A percentile compares a stretch with the other conserved stretches of the same genome.
Conservation (phyloP, 2,113 vertebrate genomes). For the Kryptolebias marmoratus region DNA sequence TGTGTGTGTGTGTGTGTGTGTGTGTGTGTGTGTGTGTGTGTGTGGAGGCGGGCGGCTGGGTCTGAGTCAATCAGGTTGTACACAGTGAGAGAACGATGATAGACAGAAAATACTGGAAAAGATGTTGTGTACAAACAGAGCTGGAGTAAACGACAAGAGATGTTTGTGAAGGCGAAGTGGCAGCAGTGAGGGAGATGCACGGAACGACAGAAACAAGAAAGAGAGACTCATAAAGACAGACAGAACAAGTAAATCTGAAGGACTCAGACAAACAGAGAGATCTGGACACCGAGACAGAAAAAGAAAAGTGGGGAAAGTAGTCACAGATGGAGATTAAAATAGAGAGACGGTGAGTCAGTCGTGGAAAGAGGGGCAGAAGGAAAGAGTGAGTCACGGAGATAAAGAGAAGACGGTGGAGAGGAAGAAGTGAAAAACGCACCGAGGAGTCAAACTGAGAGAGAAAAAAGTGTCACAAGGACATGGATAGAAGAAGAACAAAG, state of each 20-base stretch:
- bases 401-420: constrained; percentile 32
- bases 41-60: neutral
- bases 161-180: constrained; percentile 16
- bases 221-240: constrained; percentile 9
- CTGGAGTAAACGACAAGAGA: constrained; percentile 5
- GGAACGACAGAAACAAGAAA: neutral
- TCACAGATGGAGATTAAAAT: constrained; percentile 57
- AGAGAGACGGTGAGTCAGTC: constrained; percentile 65
- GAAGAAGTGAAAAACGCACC: constrained; percentile 14
- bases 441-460: constrained; percentile 5
- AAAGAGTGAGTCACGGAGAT: constrained; percentile 65
- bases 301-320: constrained; percentile 37
- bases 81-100: constrained; percentile 37
- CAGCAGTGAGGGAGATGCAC: neutral
- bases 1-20: constrained; percentile 26
- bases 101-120: constrained; percentile 41
- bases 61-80: constrained; percentile 45
- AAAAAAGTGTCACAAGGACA: constrained; percentile 21
- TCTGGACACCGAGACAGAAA: constrained; percentile 42
- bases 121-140: constrained; percentile 16
- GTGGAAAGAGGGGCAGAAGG: constrained; percentile 52
- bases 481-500: neutral
- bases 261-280: constrained; percentile 24
- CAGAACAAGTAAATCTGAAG: neutral
- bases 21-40: constrained; percentile 24